These are phyloP conservation scores for Orbicella faveolata DNA, from an alignment of 64 coral and sea anemone species.

Conservation along the genomic window DNA sequence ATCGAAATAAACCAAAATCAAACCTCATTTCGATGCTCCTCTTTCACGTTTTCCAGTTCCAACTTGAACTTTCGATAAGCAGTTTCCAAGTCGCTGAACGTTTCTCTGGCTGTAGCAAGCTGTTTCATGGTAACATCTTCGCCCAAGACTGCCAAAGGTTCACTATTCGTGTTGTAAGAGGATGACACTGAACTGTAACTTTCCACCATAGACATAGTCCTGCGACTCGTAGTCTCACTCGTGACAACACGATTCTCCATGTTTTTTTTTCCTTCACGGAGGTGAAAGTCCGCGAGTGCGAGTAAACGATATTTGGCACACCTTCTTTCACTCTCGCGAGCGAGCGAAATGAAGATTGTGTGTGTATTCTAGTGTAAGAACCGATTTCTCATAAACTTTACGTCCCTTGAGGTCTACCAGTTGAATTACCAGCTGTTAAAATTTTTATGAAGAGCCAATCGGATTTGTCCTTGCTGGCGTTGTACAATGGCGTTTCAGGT, in stretches of 20 bases:
- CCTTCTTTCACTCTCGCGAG: not conserved
- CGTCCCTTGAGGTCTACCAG: slow-evolving; percentile 49
- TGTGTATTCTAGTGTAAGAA: not conserved
- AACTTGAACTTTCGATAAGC: slow-evolving; percentile 89
- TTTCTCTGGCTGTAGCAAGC: slow-evolving; percentile 75
- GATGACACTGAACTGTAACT: slow-evolving; percentile 20
- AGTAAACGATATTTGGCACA: not conserved
- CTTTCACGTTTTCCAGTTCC: slow-evolving; percentile 77
- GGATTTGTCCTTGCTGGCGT: not conserved
- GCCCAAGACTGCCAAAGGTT: not conserved
- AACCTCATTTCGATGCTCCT: slow-evolving; percentile 89
- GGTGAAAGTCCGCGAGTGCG: not conserved
- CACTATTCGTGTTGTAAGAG: slow-evolving; percentile 20
- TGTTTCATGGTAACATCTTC: slow-evolving; percentile 82
- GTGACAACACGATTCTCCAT: slow-evolving; percentile 16
- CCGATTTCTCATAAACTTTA: slow-evolving; percentile 20
- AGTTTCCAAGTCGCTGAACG: slow-evolving; percentile 78
- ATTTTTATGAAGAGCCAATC: slow-evolving; percentile 30
- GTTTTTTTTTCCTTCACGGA: not conserved
- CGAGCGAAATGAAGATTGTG: not conserved
- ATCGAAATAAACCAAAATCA: not conserved
- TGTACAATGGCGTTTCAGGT: slow-evolving; percentile 26
- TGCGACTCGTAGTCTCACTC: not conserved
- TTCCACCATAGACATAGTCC: slow-evolving; percentile 23
- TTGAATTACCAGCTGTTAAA: slow-evolving; percentile 43